phyloP scores from a whole-genome alignment of 2,113 vertebrate genomes.

The Marmota monax region DNA sequence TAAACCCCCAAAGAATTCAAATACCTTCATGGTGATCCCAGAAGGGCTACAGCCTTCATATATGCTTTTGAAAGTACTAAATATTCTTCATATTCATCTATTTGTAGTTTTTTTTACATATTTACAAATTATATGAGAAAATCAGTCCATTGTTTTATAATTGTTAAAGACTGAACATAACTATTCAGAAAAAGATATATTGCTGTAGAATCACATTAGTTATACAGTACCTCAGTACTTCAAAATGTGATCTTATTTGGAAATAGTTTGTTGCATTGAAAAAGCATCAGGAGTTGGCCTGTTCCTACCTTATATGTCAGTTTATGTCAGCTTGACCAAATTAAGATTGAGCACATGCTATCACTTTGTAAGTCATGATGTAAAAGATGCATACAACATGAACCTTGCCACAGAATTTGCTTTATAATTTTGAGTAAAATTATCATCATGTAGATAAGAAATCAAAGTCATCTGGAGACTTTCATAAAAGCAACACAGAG shows the following conservation, averaged over 20 bases:
- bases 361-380: background rate
- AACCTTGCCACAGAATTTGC: background rate
- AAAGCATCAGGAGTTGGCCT: background rate
- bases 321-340: background rate
- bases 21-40: background rate
- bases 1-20: background rate
- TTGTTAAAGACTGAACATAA: background rate
- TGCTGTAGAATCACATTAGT: background rate
- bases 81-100: background rate
- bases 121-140: background rate
- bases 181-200: background rate
- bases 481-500: background rate
- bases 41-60: background rate
- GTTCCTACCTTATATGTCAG: background rate
- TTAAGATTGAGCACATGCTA: background rate
- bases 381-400: background rate
- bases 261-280: background rate
- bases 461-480: background rate
- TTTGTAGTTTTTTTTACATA: background rate
- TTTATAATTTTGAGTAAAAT: conserved; percentile 42
- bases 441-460: background rate
- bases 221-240: background rate
- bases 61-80: background rate
- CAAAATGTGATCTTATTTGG: background rate
- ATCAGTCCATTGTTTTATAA: background rate